Evolutionary conservation across 2,113 vertebrate genomes (phyloP).

Genomic region (Camelus dromedarius): DNA sequence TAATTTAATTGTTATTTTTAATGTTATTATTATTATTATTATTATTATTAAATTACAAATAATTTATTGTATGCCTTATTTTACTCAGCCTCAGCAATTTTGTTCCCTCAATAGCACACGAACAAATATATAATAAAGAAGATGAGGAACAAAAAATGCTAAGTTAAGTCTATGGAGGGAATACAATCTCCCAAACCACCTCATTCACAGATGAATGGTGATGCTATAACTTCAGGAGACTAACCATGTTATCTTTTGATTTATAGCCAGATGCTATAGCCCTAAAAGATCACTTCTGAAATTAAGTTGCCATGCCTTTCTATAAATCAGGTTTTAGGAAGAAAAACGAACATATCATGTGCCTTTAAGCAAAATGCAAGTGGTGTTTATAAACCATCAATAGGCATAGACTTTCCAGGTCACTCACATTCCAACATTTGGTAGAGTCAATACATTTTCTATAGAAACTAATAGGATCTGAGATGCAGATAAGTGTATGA

Average conservation of each 20-base stretch:
- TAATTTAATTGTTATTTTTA: not conserved
- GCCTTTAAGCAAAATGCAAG: constrained; percentile 51
- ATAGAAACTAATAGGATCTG: constrained; percentile 39
- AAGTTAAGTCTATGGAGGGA: not conserved
- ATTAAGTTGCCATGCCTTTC: constrained; percentile 61
- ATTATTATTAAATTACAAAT: constrained; percentile 15
- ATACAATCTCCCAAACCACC: not conserved
- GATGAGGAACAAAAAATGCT: constrained; percentile 34
- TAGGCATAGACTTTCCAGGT: not conserved
- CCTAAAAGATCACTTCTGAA: constrained; percentile 57
- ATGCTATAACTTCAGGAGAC: constrained; percentile 3
- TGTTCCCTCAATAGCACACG: not conserved
- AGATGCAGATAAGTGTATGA: not conserved
- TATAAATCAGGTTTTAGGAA: constrained; percentile 44
- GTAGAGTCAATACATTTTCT: not conserved
- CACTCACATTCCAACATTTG: constrained; percentile 48
- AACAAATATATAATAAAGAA: constrained; percentile 39
- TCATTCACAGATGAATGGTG: constrained; percentile 43
- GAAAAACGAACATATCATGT: constrained; percentile 32
- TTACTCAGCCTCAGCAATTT: constrained; percentile 21
- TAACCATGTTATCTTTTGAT: constrained; percentile 59
- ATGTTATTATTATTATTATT: not conserved
- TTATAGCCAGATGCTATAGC: constrained; percentile 33
- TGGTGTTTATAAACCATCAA: constrained; percentile 47
- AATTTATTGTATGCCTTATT: not conserved